Evolutionary conservation across 1,140 invertebrate genomes (phyloP).

Genomic region (Zelostemma sp.): DNA sequence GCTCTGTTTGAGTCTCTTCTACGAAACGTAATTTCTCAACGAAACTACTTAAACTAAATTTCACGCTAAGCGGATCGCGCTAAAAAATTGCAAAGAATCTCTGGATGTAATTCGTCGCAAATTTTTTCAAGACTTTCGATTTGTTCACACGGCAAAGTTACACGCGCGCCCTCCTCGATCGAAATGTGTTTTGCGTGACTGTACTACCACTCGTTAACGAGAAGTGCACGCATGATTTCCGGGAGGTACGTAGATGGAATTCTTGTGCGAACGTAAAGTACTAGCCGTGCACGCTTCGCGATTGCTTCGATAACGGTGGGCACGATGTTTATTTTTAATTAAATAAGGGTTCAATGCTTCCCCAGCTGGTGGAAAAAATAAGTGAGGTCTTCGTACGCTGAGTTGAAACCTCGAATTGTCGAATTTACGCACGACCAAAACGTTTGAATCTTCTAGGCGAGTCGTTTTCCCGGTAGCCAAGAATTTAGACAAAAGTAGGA

Average conservation of each 20-base stretch:
- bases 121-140: background rate
- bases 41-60: background rate
- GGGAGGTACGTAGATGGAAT: constrained; percentile 22
- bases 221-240: constrained; percentile 23
- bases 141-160: background rate
- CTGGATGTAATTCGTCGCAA: background rate
- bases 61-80: background rate
- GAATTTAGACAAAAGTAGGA: background rate
- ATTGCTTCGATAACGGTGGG: constrained; percentile 4
- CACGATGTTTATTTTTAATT: constrained; percentile 4
- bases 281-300: constrained; percentile 11
- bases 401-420: too few species aligned
- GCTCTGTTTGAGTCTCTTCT: background rate
- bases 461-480: background rate
- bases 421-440: too few species aligned
- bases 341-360: constrained; percentile 15
- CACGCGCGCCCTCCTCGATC: background rate
- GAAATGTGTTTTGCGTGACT: constrained; percentile 6
- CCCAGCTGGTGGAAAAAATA: too few species aligned
- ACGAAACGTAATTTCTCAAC: background rate
- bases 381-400: too few species aligned
- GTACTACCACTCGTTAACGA: constrained; percentile 9
- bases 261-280: constrained; percentile 16
- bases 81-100: too few species aligned
- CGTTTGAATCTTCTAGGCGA: background rate